Percentiles rank a stretch among this genome's conserved stretches.
Evolutionary conservation across 2,888 invertebrate genomes (phyloP).

Genomic region (Tuta absoluta): DNA sequence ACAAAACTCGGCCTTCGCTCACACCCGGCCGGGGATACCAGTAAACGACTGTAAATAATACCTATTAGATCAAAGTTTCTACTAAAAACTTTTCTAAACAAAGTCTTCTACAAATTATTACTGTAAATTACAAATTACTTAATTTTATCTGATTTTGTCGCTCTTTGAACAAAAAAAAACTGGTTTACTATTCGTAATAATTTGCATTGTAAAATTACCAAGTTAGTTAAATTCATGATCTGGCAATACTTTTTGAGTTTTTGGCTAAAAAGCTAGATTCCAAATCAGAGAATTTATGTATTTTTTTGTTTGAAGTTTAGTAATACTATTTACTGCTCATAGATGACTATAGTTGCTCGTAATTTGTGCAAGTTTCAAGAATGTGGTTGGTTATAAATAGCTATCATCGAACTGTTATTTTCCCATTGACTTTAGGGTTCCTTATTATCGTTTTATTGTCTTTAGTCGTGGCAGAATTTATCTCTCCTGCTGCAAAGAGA

Average conservation of each 20-base stretch:
- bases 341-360: slow-evolving; percentile 8
- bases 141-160: neutral
- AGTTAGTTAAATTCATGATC: neutral
- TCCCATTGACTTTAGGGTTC: neutral
- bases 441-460: no score
- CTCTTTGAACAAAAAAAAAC: neutral
- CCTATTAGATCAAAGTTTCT: neutral
- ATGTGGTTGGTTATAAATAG: neutral
- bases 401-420: no score
- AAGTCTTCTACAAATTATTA: neutral
- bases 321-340: neutral
- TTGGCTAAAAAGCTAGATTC: neutral
- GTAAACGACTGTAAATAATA: slow-evolving; percentile 24
- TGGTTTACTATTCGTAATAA: no score
- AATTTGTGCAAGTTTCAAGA: neutral
- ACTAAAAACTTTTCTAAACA: neutral
- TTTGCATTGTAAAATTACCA: neutral
- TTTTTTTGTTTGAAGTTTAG: neutral
- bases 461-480: no score
- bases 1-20: slow-evolving; percentile 68
- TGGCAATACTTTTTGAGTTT: neutral
- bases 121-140: neutral
- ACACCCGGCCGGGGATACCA: slow-evolving; percentile 79
- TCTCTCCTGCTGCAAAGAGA: no score
- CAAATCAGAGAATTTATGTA: neutral